Evolutionary conservation across 2,888 invertebrate species (phyloP).

Genomic region (Standfussiana lucernea): DNA sequence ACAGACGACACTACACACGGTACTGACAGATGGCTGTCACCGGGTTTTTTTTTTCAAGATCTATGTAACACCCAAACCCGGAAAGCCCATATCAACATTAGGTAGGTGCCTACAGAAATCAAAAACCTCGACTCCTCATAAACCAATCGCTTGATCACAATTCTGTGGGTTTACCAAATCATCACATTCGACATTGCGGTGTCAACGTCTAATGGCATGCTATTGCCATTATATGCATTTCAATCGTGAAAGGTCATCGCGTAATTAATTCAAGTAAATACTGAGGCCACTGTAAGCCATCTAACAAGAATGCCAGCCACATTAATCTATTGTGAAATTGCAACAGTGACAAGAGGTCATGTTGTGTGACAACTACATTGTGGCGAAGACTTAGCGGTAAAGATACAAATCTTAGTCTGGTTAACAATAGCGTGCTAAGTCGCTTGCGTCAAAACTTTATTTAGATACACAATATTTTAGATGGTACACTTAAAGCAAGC

Average conservation of each 20-base stretch:
- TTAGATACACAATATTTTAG: conserved; percentile 2
- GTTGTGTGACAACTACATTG: conserved; percentile 15
- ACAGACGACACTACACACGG: neutral
- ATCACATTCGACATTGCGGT: neutral
- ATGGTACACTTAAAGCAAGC: neutral
- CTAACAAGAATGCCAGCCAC: neutral
- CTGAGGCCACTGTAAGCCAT: neutral
- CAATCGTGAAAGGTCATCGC: neutral
- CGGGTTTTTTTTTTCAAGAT: neutral
- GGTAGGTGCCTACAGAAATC: neutral
- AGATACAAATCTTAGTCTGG: conserved; percentile 19
- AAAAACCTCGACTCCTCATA: neutral
- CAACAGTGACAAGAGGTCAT: conserved; percentile 12
- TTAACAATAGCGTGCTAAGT: conserved; percentile 3
- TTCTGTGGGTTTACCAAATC: neutral
- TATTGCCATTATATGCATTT: neutral
- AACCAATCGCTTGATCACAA: neutral
- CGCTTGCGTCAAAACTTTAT: conserved; percentile 9
- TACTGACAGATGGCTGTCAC: conserved; percentile 1
- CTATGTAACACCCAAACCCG: neutral
- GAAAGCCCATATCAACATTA: neutral
- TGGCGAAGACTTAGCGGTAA: conserved; percentile 4
- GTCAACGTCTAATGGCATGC: neutral
- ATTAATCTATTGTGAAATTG: conserved; percentile 12
- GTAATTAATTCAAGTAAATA: neutral